Evolutionary conservation across 2,888 invertebrate genomes (phyloP).

Genomic region (Drosophila picticornis): DNA sequence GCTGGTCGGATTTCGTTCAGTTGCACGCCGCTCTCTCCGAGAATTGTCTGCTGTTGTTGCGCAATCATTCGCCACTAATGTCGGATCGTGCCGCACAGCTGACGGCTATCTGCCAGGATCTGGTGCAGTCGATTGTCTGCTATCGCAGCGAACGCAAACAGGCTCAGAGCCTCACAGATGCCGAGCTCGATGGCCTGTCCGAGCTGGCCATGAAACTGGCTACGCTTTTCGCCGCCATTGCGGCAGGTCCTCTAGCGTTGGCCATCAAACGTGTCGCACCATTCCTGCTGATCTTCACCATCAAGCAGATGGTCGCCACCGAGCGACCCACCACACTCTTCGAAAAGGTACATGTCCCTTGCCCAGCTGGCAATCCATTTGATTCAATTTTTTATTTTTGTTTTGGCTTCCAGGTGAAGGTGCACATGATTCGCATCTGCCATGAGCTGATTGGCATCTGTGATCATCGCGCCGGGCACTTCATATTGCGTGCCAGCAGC

Average conservation of each 20-base stretch:
- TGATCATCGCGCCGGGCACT: slow-evolving; percentile 83
- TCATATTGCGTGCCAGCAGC: slow-evolving; percentile 83
- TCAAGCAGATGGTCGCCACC: slow-evolving; percentile 83
- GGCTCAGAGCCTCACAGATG: slow-evolving; percentile 63
- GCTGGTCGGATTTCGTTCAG: slow-evolving; percentile 63
- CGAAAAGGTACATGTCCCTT: slow-evolving; percentile 74
- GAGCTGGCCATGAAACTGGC: slow-evolving; percentile 82
- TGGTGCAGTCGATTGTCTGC: slow-evolving; percentile 83
- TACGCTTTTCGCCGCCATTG: slow-evolving; percentile 78
- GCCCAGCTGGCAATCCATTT: background rate
- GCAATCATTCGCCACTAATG: slow-evolving; percentile 73
- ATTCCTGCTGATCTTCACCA: slow-evolving; percentile 81
- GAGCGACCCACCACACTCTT: slow-evolving; percentile 84
- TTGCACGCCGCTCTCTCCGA: slow-evolving; percentile 73
- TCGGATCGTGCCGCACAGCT: slow-evolving; percentile 83
- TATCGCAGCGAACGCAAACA: slow-evolving; percentile 83
- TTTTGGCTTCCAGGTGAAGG: slow-evolving; percentile 79
- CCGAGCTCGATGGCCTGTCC: slow-evolving; percentile 80
- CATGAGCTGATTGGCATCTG: slow-evolving; percentile 82
- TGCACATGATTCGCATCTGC: slow-evolving; percentile 83
- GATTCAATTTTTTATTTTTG: background rate
- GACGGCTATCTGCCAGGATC: slow-evolving; percentile 80
- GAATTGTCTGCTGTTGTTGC: slow-evolving; percentile 74
- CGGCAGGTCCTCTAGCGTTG: slow-evolving; percentile 64
- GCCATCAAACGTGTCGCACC: slow-evolving; percentile 84